A percentile compares a stretch with the other conserved stretches of the same genome.
Conservation (phyloP, 2,888 invertebrate genomes). For the Allacma fusca region DNA sequence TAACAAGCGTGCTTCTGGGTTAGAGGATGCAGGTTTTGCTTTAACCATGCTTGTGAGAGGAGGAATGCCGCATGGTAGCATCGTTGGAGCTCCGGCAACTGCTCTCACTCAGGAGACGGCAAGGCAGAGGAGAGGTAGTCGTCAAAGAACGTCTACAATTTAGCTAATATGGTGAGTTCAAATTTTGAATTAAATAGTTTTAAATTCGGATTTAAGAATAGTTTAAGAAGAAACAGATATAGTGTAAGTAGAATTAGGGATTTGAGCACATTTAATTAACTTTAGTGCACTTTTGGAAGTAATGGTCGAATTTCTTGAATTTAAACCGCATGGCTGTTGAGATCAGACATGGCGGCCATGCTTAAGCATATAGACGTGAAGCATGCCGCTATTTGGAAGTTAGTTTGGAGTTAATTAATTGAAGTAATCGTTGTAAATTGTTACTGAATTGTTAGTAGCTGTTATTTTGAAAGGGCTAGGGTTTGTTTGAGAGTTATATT, state of each 20-base stretch:
- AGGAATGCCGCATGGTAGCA: background rate
- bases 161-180: background rate
- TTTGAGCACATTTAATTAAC: no score
- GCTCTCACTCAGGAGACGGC: slow-evolving; percentile 5
- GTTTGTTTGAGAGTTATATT: background rate
- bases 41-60: no score
- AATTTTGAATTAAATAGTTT: background rate
- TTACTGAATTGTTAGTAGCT: background rate
- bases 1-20: no score
- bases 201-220: no score
- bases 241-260: no score
- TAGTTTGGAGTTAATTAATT: slow-evolving; percentile 13
- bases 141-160: background rate
- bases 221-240: no score
- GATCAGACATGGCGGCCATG: slow-evolving; percentile 26
- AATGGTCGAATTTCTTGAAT: no score
- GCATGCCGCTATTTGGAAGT: slow-evolving; percentile 5
- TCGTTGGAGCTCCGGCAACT: background rate
- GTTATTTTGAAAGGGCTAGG: background rate
- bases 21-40: no score
- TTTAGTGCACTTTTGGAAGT: no score
- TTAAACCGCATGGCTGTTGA: slow-evolving; percentile 3
- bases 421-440: background rate
- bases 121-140: background rate
- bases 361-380: background rate